phyloP scores from a whole-genome alignment of 37 sponge, comb jelly and placozoan species.

The Ianthella basta region DNA sequence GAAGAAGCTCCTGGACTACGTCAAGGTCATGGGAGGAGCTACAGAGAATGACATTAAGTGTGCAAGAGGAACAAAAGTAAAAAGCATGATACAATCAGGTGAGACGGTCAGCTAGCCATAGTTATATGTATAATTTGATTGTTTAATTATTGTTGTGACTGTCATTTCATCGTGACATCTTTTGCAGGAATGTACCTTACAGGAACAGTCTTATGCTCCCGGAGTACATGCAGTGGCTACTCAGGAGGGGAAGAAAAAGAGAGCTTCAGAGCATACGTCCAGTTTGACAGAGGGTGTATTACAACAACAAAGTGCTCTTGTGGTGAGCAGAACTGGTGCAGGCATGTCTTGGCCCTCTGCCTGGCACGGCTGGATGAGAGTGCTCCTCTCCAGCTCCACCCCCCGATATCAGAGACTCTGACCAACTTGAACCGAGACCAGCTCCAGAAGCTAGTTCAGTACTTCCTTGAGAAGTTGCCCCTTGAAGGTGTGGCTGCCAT shows the following conservation, averaged over 20 bases:
- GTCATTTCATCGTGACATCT: too few relatives aligned
- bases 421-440: background rate
- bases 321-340: background rate
- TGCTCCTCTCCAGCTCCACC: background rate
- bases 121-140: too few relatives aligned
- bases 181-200: constrained; percentile 6
- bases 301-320: background rate
- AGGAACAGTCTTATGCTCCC: too few relatives aligned
- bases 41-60: too few relatives aligned
- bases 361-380: background rate
- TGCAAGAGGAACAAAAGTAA: too few relatives aligned
- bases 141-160: too few relatives aligned
- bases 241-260: too few relatives aligned
- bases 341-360: background rate
- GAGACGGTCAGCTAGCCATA: background rate
- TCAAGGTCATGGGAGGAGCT: background rate
- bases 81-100: background rate
- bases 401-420: background rate
- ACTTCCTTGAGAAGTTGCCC: background rate
- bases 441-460: background rate
- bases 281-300: background rate
- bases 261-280: background rate
- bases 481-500: background rate
- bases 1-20: background rate
- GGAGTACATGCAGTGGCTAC: too few relatives aligned